phyloP scores from a whole-genome alignment of 1,140 invertebrate genomes.

The Homalodisca vitripennis region DNA sequence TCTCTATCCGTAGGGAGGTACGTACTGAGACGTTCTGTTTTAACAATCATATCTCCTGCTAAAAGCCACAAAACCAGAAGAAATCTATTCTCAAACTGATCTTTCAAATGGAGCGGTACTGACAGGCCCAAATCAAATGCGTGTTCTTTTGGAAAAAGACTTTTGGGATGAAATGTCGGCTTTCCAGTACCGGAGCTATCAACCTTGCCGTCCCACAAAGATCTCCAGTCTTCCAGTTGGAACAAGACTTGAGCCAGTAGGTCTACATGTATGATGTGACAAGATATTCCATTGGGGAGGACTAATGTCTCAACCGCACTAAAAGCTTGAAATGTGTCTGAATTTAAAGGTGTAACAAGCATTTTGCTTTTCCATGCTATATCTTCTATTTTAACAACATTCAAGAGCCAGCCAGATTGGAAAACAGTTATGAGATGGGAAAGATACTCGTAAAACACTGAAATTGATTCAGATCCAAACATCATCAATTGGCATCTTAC shows the following conservation, averaged over 20 bases:
- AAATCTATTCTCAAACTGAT: constrained; percentile 44
- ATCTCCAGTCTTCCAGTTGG: constrained; percentile 34
- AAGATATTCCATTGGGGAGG: not conserved
- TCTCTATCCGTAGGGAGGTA: constrained; percentile 44
- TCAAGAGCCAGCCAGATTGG: not conserved
- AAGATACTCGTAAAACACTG: not conserved
- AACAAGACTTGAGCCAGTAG: constrained; percentile 22
- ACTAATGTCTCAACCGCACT: not conserved
- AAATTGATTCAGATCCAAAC: not conserved
- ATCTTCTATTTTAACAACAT: not conserved
- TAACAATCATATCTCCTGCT: constrained; percentile 46
- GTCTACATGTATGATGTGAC: constrained; percentile 20
- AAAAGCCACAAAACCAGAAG: constrained; percentile 46
- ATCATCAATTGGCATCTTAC: constrained; percentile 23
- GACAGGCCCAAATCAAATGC: constrained; percentile 48
- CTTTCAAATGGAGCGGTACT: constrained; percentile 22
- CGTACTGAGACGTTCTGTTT: constrained; percentile 44
- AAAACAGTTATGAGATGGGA: constrained; percentile 2
- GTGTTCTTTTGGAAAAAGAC: constrained; percentile 43
- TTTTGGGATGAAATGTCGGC: not conserved
- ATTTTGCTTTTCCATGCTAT: too few relatives aligned
- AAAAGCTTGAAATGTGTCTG: too few relatives aligned
- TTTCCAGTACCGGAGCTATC: not conserved
- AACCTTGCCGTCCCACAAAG: constrained; percentile 33
- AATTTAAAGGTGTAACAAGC: too few relatives aligned